phyloP scores from a whole-genome alignment of 1,140 invertebrate species.

The Anoplolepis gracilipes region DNA sequence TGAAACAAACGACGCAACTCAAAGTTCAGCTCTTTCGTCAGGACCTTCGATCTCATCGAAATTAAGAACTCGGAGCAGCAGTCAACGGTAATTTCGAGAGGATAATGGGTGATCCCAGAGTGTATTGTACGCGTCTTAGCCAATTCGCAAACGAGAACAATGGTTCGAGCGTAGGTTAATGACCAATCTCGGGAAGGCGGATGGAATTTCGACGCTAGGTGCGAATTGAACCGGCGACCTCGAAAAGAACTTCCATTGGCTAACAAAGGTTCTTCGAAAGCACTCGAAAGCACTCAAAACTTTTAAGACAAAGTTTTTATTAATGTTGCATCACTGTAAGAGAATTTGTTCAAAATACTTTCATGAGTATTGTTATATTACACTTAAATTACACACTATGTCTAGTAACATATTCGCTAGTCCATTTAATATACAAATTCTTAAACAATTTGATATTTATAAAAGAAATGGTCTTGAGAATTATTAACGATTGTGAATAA shows the following conservation, averaged over 20 bases:
- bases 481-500: background rate
- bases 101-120: constrained; percentile 76
- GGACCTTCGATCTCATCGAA: constrained; percentile 47
- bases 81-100: constrained; percentile 75
- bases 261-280: constrained; percentile 29
- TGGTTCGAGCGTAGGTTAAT: constrained; percentile 77
- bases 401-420: background rate
- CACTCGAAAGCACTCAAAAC: constrained; percentile 28
- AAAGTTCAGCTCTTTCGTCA: constrained; percentile 48
- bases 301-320: constrained; percentile 54
- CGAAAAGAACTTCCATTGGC: constrained; percentile 68
- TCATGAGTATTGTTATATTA: constrained; percentile 8
- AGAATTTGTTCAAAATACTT: constrained; percentile 18
- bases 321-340: constrained; percentile 27
- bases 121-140: constrained; percentile 77
- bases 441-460: background rate
- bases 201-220: constrained; percentile 65
- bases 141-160: constrained; percentile 78
- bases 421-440: background rate
- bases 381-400: constrained; percentile 23
- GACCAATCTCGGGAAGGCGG: constrained; percentile 76
- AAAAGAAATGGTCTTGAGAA: background rate
- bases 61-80: constrained; percentile 65
- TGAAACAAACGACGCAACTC: background rate
- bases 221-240: constrained; percentile 41